Conservation (phyloP, 2,113 vertebrate species). For the Heloderma charlesbogerti region DNA sequence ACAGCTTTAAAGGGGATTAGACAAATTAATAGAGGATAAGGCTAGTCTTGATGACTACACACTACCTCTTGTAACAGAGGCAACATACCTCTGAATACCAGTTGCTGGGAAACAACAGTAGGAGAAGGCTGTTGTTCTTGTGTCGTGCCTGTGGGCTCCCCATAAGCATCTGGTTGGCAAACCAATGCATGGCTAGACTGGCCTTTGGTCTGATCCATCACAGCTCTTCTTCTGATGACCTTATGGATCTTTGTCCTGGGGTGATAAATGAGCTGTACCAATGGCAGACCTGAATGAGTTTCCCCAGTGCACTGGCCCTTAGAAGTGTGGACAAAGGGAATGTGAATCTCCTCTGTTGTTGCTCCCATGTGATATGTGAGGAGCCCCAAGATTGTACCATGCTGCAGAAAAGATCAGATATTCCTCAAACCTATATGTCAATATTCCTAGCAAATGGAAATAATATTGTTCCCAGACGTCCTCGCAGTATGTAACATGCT, state of each 20-base stretch:
- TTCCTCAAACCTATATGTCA: not conserved
- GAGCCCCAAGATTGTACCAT: not conserved
- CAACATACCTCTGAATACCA: too few relatives aligned
- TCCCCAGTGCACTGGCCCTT: not conserved
- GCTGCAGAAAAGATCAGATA: not conserved
- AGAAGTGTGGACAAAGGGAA: not conserved
- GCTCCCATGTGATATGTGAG: not conserved
- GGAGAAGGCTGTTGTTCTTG: too few relatives aligned
- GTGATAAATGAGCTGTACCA: not conserved
- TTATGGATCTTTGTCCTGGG: not conserved
- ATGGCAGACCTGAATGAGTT: not conserved
- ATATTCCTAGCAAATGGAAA: constrained; percentile 5
- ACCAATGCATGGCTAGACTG: too few relatives aligned
- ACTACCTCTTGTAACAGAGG: too few relatives aligned
- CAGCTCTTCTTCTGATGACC: not conserved
- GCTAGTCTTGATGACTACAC: too few relatives aligned
- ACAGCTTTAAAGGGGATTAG: too few relatives aligned
- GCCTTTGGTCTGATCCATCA: too few relatives aligned
- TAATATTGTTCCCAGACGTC: not conserved
- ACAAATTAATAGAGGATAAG: too few relatives aligned
- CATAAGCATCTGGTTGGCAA: too few relatives aligned
- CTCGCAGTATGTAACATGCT: constrained; percentile 10
- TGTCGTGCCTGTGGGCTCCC: too few relatives aligned
- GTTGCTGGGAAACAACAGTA: too few relatives aligned
- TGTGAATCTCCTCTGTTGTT: not conserved